Percentiles rank a stretch among this genome's conserved stretches.
Evolutionary conservation across 2,797 vertebrate genomes (phyloP).

Genomic region (Xiphorhynchus erythropygius): DNA sequence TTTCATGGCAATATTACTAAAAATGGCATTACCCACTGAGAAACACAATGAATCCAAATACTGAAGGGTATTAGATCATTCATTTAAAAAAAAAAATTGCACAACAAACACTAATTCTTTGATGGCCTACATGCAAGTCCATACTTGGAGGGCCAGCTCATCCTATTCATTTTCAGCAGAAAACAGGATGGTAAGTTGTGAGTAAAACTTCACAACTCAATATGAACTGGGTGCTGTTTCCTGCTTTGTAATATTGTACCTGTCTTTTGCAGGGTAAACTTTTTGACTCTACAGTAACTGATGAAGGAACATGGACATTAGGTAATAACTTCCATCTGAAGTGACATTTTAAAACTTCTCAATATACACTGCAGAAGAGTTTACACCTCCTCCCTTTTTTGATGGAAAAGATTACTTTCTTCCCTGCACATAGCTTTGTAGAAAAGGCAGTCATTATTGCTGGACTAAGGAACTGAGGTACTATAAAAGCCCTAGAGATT

Average conservation of each 20-base stretch:
- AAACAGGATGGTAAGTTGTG: neutral
- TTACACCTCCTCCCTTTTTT: neutral
- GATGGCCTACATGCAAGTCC: neutral
- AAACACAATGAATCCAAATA: neutral
- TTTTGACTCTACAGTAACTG: slow-evolving; percentile 88
- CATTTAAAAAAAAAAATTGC: neutral
- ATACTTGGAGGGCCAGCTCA: rapidly evolving
- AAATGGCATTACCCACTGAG: neutral
- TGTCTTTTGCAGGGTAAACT: slow-evolving; percentile 86
- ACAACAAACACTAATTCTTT: rapidly evolving
- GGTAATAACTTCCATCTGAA: slow-evolving; percentile 74
- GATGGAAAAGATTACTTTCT: neutral
- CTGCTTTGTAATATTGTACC: neutral
- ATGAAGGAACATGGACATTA: slow-evolving; percentile 95
- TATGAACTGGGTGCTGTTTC: neutral
- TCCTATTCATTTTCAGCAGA: neutral
- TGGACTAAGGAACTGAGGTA: neutral
- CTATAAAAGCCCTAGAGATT: neutral
- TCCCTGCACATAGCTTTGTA: neutral
- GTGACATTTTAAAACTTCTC: neutral
- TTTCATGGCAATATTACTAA: neutral
- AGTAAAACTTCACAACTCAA: rapidly evolving
- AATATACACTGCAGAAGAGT: neutral
- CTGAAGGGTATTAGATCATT: neutral
- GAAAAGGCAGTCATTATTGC: rapidly evolving